Evolutionary conservation across 2,888 invertebrate genomes (phyloP), one percentile per base, ranked within the genome.

Genomic region (Teleiodes luculella): DNA sequence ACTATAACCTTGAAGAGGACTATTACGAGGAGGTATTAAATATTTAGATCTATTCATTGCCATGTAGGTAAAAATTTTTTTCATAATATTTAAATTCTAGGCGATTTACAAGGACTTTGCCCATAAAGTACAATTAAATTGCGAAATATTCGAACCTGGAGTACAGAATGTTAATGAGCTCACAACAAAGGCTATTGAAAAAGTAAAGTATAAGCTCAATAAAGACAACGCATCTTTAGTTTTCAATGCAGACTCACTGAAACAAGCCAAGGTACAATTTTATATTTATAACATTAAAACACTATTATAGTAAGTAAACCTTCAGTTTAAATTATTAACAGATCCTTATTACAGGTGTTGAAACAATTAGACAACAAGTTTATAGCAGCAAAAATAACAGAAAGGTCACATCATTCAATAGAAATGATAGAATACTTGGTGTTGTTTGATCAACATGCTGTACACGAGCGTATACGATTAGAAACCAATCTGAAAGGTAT

Each of bases 371-470:
- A 96, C 76, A 83, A 83, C 31, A 95, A 95, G 78, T 94, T 94
- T 65, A 94, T 95, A 63, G 90, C 91, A 18, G 89, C 91, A n/a
- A 70, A 82, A 53, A 68, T 88, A 56, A 66, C 67, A 56, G 76
- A 72, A 2, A 76, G 59, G 54, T 61, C 55, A 48, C 47, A 57
- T 35, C 59, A 67, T 43, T 63, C 73, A 31, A 74, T 79, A 49
- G 75, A 84, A 60, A 72, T 77, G 53, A 85, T 72, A 16, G 78
- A 90, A 61, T 78, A 91, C 54, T 70, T 96, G 16, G 86, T 94
- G 31, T 68, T 95, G 31, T 94, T 97, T 76, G 97, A 97, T 83
- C 97, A 97, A 80, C 97, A 97, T 83, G 97, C 97, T 39, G 94
- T 95, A 28, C 94, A 96, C 78, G 97, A 97, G 84, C 90, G 97